phyloP scores from a whole-genome alignment of 1,140 invertebrate species.

The Trachelipus rathkii region DNA sequence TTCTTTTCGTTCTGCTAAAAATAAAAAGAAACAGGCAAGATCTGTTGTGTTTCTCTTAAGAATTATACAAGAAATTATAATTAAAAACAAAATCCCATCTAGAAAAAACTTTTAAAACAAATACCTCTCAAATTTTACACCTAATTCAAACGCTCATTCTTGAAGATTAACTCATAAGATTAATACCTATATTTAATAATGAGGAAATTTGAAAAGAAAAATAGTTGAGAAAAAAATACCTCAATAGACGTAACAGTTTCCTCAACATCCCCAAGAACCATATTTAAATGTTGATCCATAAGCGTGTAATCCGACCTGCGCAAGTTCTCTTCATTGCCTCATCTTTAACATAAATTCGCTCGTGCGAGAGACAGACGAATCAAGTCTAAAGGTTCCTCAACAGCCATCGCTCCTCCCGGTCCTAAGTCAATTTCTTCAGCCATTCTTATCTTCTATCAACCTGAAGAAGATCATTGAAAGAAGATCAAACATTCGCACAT shows the following conservation, averaged over 20 bases:
- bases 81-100: no score
- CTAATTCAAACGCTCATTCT: no score
- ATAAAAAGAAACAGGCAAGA: no score
- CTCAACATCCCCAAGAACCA: constrained; percentile 93
- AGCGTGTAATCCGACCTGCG: constrained; percentile 88
- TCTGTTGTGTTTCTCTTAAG: no score
- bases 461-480: not conserved
- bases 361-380: constrained; percentile 93
- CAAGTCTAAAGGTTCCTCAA: constrained; percentile 95
- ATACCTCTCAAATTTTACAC: no score
- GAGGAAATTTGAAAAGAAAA: not conserved
- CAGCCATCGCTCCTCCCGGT: constrained; percentile 52
- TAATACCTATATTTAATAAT: not conserved
- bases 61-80: no score
- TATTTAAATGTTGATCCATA: constrained; percentile 99
- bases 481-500: no score
- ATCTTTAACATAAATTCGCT: constrained; percentile 98
- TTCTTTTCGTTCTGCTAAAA: no score
- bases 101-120: no score
- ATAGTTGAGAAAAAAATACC: constrained; percentile 18
- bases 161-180: no score
- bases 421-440: constrained; percentile 37
- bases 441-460: constrained; percentile 26
- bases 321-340: constrained; percentile 94
- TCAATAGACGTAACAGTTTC: constrained; percentile 45